Conservation (phyloP, 30 jellyfish, hydroid and myxozoan species). For the Aurelia sp. region DNA sequence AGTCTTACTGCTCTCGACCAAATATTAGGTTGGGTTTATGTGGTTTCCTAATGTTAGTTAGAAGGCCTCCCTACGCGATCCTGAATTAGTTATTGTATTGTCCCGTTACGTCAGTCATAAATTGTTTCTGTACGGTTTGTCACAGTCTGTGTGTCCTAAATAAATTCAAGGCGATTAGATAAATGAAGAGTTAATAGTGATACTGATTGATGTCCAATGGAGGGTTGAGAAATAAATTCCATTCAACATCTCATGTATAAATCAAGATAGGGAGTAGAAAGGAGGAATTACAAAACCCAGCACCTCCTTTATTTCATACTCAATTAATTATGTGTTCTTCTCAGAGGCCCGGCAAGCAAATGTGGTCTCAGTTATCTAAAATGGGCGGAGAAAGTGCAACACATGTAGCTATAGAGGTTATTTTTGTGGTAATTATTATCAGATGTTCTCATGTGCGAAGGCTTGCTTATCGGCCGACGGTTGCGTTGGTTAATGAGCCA, state of each 20-base stretch:
- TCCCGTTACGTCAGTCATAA: background rate
- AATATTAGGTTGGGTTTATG: too few relatives aligned
- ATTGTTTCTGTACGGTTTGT: background rate
- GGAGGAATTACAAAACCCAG: slow-evolving; percentile 1
- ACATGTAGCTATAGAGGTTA: slow-evolving; percentile 39
- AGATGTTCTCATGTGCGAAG: slow-evolving; percentile 13
- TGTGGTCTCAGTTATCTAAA: slow-evolving; percentile 45
- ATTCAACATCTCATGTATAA: background rate
- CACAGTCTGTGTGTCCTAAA: background rate
- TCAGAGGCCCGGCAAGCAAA: slow-evolving; percentile 11
- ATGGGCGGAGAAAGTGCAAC: slow-evolving; percentile 65
- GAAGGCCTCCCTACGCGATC: too few relatives aligned
- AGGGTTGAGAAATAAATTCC: too few relatives aligned
- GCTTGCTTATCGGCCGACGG: background rate
- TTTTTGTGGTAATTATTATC: slow-evolving; percentile 27
- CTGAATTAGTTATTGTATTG: background rate
- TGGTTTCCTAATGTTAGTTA: too few relatives aligned
- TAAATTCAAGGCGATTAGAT: background rate
- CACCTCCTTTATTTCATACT: slow-evolving; percentile 48
- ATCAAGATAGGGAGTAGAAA: slow-evolving; percentile 3
- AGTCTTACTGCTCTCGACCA: too few relatives aligned
- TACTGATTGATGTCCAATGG: too few relatives aligned
- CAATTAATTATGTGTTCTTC: slow-evolving; percentile 23
- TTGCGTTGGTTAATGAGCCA: slow-evolving; percentile 16
- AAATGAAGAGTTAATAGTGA: too few relatives aligned